Base-by-base conservation (phyloP, 92 coral and sea anemone species). In the Zoanthus gigantus region DNA sequence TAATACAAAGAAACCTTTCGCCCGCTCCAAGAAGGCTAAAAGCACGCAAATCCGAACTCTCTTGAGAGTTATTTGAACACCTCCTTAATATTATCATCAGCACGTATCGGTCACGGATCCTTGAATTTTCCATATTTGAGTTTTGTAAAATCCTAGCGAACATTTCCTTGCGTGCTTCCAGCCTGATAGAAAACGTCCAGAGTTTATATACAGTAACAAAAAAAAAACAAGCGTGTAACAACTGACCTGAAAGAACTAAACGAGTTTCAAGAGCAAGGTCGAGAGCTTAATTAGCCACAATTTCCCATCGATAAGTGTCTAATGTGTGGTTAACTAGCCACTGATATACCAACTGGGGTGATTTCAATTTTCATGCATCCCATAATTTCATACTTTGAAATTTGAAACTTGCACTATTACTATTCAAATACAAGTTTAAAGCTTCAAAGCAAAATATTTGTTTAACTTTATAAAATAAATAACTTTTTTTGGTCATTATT, bases 231-330 rank as follows among this genome's bases (percentile, higher is more conserved):
- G 46, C 46, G 8, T 63, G 18, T 6, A 69, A 69, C 74, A 69
- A 69, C 4, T 69, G 74, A 69, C 45, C 15, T 14, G 74, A 69
- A 15, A 11, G 7, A 28, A 31, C 7, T 9, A 7, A 23, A 45
- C 74, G 7, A 69, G 45, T 69, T 69, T 44, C 74, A 44, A 69
- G 46, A 69, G 30, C 15, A 10, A 34, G 74, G 74, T 69, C 74
- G 74, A 30, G 74, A 34, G 74, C 74, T 69, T 69, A 69, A 69
- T 69, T 69, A 69, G 31, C 74, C 74, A 69, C 74, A 23, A 30
- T 69, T 69, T 30, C 47, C 10, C 74, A 34, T 46, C 74, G 46
- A 30, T 69, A 69, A 69, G 74, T 69, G 74, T 34, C 0, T 69
- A 34, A 69, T 69, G 34, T 69, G 74, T 69, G 5, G 17, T 34